phyloP scores from a whole-genome alignment of 2,888 invertebrate species.

The Trilocha varians region DNA sequence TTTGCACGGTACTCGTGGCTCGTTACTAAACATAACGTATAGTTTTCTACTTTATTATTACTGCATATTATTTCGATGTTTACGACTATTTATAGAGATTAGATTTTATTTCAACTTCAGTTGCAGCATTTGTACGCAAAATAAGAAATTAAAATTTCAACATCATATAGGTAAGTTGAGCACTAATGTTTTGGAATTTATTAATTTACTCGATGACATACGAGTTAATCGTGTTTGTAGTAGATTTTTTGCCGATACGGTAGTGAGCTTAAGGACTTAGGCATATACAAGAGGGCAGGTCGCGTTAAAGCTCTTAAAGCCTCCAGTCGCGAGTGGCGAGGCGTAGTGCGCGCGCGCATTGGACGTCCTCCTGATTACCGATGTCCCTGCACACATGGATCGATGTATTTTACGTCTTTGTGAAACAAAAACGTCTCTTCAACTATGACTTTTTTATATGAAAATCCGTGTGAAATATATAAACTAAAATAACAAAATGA shows the following conservation, averaged over 20 bases:
- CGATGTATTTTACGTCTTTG: background rate
- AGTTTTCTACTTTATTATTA: background rate
- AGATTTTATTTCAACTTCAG: background rate
- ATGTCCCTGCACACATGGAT: background rate
- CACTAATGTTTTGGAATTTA: background rate
- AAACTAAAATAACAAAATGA: slow-evolving; percentile 36
- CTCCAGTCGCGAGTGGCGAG: slow-evolving; percentile 61
- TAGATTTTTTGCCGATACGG: slow-evolving; percentile 48
- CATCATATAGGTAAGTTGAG: no score
- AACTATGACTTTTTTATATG: slow-evolving; percentile 11
- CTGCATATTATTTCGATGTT: slow-evolving; percentile 7
- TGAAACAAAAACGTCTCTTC: slow-evolving; percentile 1
- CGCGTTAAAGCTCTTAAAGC: slow-evolving; percentile 53
- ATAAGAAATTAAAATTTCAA: no score
- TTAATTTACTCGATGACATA: slow-evolving; percentile 2
- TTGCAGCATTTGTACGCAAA: no score
- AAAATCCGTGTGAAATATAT: slow-evolving; percentile 15
- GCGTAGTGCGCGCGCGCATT: slow-evolving; percentile 60
- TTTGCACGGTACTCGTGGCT: background rate
- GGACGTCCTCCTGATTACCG: slow-evolving; percentile 6
- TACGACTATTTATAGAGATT: slow-evolving; percentile 4
- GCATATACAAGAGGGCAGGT: slow-evolving; percentile 58
- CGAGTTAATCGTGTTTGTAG: slow-evolving; percentile 25
- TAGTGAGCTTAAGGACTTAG: slow-evolving; percentile 52
- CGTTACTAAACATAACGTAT: background rate